Percentiles rank a stretch among this genome's conserved stretches.
phyloP scores from a whole-genome alignment of 2,797 vertebrate genomes.

The Melanotaenia trifasciata region DNA sequence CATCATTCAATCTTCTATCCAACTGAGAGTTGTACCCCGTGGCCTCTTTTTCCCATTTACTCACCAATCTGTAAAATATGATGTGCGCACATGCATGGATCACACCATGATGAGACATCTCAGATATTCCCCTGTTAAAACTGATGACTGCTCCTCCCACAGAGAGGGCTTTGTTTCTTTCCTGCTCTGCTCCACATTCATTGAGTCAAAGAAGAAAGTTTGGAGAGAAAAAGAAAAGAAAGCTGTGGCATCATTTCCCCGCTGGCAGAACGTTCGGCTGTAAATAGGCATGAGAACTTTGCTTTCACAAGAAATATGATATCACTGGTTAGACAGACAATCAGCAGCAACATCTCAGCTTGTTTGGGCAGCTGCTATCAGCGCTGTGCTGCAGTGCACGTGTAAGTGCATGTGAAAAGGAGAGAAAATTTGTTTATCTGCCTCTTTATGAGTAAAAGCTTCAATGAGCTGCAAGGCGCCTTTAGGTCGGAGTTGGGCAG shows the following conservation, averaged over 20 bases:
- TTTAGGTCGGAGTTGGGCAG: not conserved
- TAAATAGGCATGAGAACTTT: slow-evolving; percentile 25
- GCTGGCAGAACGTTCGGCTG: slow-evolving; percentile 17
- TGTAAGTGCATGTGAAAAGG: slow-evolving; percentile 15
- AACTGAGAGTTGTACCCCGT: slow-evolving; percentile 38
- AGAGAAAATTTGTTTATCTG: slow-evolving; percentile 41
- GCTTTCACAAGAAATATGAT: slow-evolving; percentile 42
- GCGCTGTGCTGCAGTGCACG: not conserved
- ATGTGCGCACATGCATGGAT: slow-evolving; percentile 31
- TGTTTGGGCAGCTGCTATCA: slow-evolving; percentile 21
- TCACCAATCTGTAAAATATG: slow-evolving; percentile 47
- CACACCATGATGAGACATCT: slow-evolving; percentile 20
- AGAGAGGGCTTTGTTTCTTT: slow-evolving; percentile 10
- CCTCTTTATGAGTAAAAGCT: slow-evolving; percentile 27
- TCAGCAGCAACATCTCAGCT: slow-evolving; percentile 18
- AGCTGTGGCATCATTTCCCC: slow-evolving; percentile 16
- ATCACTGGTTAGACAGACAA: slow-evolving; percentile 35
- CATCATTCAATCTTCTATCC: slow-evolving; percentile 71
- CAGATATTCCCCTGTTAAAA: slow-evolving; percentile 24
- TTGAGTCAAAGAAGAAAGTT: slow-evolving; percentile 28
- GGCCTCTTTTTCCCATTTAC: slow-evolving; percentile 31
- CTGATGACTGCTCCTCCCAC: slow-evolving; percentile 18
- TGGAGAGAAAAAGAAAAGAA: not conserved
- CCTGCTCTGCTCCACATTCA: slow-evolving; percentile 13
- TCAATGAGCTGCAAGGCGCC: slow-evolving; percentile 42